Percentiles rank a stretch among this genome's conserved stretches.
These are phyloP conservation scores for Malaclemys terrapin DNA, from an alignment of 2,113 vertebrate species.

Conservation along the genomic window DNA sequence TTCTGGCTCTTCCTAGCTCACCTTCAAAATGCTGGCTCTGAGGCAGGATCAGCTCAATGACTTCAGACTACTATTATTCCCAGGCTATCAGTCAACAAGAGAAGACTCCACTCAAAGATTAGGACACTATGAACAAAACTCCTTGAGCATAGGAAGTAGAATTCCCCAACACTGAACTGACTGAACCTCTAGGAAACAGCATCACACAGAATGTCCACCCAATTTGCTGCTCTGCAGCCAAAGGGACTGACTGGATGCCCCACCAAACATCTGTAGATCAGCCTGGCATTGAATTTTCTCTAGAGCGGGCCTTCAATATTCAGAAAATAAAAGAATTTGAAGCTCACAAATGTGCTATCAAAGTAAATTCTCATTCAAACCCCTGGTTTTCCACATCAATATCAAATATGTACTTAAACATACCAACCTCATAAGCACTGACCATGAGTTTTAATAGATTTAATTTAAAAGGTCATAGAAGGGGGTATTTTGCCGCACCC, in stretches of 20 bases:
- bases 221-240: neutral
- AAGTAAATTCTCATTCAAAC: neutral
- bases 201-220: neutral
- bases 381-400: neutral
- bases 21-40: neutral
- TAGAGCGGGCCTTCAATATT: neutral
- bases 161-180: neutral
- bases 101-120: neutral
- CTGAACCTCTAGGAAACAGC: neutral
- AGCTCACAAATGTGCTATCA: neutral
- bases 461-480: neutral
- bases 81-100: neutral
- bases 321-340: neutral
- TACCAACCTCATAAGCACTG: neutral
- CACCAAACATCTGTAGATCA: neutral
- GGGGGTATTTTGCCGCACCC: neutral
- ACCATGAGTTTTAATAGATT: neutral
- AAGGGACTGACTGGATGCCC: neutral
- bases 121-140: neutral
- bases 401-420: neutral
- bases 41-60: fast-evolving
- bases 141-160: neutral
- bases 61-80: neutral
- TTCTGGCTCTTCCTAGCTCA: neutral
- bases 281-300: neutral